phyloP scores from a whole-genome alignment of 1,140 invertebrate genomes.

The Metaphire vulgaris region DNA sequence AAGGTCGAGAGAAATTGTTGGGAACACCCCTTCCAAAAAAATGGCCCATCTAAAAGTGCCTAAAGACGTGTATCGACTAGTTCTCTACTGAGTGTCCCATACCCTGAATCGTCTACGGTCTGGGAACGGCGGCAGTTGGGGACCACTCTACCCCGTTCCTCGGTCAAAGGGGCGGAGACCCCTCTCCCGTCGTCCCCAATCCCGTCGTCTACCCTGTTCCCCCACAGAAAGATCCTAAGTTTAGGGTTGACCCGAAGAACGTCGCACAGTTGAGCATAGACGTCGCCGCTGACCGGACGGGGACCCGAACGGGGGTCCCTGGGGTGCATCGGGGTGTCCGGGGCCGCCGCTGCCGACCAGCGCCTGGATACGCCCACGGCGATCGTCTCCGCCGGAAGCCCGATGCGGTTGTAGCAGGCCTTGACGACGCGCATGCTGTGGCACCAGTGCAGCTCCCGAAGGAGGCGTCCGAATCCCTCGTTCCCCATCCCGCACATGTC shows the following conservation, averaged over 20 bases:
- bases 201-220: conserved; percentile 41
- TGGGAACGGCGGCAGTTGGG: not conserved
- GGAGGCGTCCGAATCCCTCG: conserved; percentile 41
- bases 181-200: not conserved
- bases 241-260: conserved; percentile 47
- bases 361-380: not conserved
- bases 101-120: not conserved
- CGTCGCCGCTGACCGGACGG: conserved; percentile 32
- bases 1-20: too few relatives aligned
- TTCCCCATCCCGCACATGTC: conserved; percentile 51
- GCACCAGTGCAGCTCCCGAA: conserved; percentile 36
- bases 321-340: too few relatives aligned
- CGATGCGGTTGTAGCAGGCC: conserved; percentile 29
- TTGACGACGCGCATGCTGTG: conserved; percentile 13
- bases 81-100: not conserved
- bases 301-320: too few relatives aligned
- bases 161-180: not conserved
- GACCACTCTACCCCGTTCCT: not conserved
- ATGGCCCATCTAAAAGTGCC: too few relatives aligned
- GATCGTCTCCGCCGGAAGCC: not conserved
- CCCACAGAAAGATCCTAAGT: conserved; percentile 47
- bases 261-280: conserved; percentile 41
- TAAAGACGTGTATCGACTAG: too few relatives aligned
- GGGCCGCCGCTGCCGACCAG: not conserved
- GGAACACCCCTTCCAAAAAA: too few relatives aligned